Conservation (phyloP, 2,113 vertebrate genomes). For the Zosterops pallidus region DNA sequence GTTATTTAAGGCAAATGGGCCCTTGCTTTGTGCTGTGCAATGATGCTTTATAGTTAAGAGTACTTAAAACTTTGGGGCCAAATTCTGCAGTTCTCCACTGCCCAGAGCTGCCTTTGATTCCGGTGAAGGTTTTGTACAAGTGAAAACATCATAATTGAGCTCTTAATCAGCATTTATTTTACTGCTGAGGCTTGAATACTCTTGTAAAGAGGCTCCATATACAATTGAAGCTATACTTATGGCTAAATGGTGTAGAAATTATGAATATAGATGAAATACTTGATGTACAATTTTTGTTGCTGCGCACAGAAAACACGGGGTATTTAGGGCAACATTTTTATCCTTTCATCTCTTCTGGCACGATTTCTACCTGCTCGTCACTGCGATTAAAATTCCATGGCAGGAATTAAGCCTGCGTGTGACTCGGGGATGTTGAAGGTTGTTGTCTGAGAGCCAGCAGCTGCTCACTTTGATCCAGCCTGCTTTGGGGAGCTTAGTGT, state of each 20-base stretch:
- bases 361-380: slow-evolving; percentile 29
- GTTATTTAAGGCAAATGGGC: background rate
- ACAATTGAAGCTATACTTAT: slow-evolving; percentile 55
- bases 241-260: slow-evolving; percentile 55
- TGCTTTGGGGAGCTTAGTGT: background rate
- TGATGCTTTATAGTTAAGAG: background rate
- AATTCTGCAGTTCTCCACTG: background rate
- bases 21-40: background rate
- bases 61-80: background rate
- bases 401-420: background rate
- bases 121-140: background rate
- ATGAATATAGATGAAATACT: slow-evolving; percentile 56
- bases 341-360: slow-evolving; percentile 60
- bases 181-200: slow-evolving; percentile 30
- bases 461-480: background rate
- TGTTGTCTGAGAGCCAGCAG: background rate
- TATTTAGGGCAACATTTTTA: slow-evolving; percentile 48
- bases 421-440: background rate
- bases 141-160: slow-evolving; percentile 19
- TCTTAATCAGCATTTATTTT: slow-evolving; percentile 60
- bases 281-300: slow-evolving; percentile 28
- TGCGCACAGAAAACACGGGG: background rate
- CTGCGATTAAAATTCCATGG: background rate
- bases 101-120: slow-evolving; percentile 31
- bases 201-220: slow-evolving; percentile 38